Evolutionary conservation across 1,140 invertebrate genomes (phyloP), one percentile per base, ranked within the genome.

Genomic region (Spodoptera litura): DNA sequence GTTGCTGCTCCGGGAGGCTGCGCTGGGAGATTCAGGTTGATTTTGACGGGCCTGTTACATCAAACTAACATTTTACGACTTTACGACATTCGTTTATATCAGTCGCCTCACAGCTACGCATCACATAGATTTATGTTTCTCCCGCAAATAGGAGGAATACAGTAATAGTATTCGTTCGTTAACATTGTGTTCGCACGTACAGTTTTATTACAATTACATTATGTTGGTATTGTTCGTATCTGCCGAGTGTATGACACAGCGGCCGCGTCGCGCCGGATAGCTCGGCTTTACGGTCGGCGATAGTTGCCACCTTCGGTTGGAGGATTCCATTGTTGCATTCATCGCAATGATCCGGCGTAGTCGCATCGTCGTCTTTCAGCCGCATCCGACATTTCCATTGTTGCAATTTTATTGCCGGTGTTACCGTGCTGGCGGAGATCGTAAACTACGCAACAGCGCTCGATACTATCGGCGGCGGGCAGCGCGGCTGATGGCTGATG

Each of bases 341-440:
- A 93, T 89, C 80, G 87, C 88, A 90, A 92, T 88, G 90, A 92
- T 89, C 87, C 85, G 87, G 59, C 90, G 82, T 87, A 92, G 89
- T 89, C 86, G 88, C 88, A 87, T 77, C 88, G 88, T 89, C 88
- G 91, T 88, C 88, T 90, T 90, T 91, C 87, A 91, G 91, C 88
- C 91, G 90, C 90, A 93, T 93, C 91, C 88, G 89, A 90, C 92
- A 86, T 89, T 93, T 88, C 91, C 93, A 94, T 94, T 94, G 93
- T 94, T 94, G 90, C 85, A 80, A 89, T 91, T 93, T 94, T 94
- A 94, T 93, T 89, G 90, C 89, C 83, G 89, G 91, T 94, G 90
- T 94, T 93, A 93, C 90, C 87, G 90, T 91, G 88, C 82, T 87
- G 86, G 85, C 85, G 87, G 83, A 62, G 88, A 81, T 93, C 91